These are phyloP conservation scores for Brassicogethes aeneus DNA, from an alignment of 2,888 invertebrate genomes.

Conservation along the genomic window DNA sequence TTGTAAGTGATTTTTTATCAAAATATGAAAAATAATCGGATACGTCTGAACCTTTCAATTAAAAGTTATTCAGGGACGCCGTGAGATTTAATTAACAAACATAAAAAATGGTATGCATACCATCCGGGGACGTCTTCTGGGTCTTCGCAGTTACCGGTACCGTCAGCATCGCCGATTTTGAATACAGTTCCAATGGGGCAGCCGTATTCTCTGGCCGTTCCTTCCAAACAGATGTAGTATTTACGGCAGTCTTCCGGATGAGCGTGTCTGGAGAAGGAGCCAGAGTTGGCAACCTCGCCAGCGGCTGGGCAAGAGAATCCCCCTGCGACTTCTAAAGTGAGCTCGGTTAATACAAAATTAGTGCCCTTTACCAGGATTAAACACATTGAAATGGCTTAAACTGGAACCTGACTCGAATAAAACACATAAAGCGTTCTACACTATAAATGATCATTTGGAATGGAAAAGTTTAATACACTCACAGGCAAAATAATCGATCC, in stretches of 20 bases:
- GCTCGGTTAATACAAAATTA: constrained; percentile 3
- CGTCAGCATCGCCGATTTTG: constrained; percentile 86
- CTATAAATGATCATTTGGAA: too few species aligned
- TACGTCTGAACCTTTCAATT: not conserved
- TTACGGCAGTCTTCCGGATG: constrained; percentile 93
- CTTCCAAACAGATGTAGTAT: constrained; percentile 90
- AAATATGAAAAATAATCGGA: not conserved
- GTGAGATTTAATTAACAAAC: not conserved
- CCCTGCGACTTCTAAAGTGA: constrained; percentile 72
- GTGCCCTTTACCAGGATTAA: constrained; percentile 1
- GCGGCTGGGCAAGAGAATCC: constrained; percentile 81
- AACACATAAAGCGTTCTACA: too few species aligned
- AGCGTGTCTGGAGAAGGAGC: constrained; percentile 89
- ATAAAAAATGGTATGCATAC: constrained; percentile 47
- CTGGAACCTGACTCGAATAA: too few species aligned
- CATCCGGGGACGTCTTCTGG: constrained; percentile 95
- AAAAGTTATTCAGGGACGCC: not conserved
- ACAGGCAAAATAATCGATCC: too few species aligned
- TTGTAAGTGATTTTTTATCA: too few species aligned
- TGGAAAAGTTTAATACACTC: too few species aligned
- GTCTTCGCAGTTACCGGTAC: constrained; percentile 88
- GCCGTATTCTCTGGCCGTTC: constrained; percentile 85
- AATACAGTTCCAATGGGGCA: constrained; percentile 94
- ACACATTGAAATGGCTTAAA: too few species aligned
- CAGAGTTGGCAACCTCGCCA: constrained; percentile 72